Conservation (phyloP, 2,113 vertebrate genomes). For the Ciconia maguari region DNA sequence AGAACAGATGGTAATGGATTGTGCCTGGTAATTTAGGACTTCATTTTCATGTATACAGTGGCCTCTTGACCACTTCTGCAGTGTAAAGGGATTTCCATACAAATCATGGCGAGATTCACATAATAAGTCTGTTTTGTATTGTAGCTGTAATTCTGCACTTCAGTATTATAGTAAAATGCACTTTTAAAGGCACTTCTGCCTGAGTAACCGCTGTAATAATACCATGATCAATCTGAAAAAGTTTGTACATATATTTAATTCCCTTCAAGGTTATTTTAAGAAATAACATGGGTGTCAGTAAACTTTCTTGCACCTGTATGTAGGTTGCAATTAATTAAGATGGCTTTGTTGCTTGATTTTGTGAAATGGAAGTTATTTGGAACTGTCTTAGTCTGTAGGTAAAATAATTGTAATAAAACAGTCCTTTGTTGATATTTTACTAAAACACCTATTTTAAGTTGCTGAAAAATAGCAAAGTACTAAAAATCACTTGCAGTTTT, state of each 20-base stretch:
- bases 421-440: not conserved
- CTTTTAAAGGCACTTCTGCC: not conserved
- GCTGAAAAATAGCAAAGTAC: constrained; percentile 21
- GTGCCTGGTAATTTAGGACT: not conserved
- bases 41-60: not conserved
- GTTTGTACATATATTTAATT: not conserved
- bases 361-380: constrained; percentile 28
- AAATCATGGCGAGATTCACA: not conserved
- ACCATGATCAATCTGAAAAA: not conserved
- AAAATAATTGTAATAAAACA: not conserved
- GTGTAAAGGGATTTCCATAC: not conserved
- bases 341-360: not conserved
- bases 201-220: not conserved
- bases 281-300: not conserved
- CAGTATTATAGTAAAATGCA: not conserved
- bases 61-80: not conserved
- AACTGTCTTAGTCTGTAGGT: not conserved
- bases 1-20: not conserved
- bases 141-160: not conserved
- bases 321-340: not conserved
- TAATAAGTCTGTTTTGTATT: not conserved
- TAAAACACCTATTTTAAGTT: constrained; percentile 15
- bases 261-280: not conserved
- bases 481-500: constrained; percentile 38
- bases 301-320: not conserved